Base-by-base conservation (phyloP, 2,113 vertebrate species). In the Ctenomys sociabilis region DNA sequence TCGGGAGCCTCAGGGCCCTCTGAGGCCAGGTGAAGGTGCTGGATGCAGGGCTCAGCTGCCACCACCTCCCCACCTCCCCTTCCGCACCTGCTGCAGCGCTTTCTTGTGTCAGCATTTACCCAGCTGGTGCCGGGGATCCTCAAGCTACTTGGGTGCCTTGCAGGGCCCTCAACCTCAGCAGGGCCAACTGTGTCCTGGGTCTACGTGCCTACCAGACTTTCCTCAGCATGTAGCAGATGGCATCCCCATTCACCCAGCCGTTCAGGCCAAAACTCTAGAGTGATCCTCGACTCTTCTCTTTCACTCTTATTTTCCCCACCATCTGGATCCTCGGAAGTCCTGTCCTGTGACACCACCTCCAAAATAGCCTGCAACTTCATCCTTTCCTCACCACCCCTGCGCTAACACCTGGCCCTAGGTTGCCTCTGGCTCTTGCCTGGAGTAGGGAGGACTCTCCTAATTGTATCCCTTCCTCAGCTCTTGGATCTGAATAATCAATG, bases 141-240 rank as follows among this genome's bases (percentile, higher is more conserved):
- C 96, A 95, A 94, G 95, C 91, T 93, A 93, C 84, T 93, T 96
- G 95, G 83, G 35, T 57, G 70, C 64, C 49, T 68, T 84, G 68
- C 40, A n/a, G 87, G 43, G 83, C 32, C 30, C 61, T 81, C 57
- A 22, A 8, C 37, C 78, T 61, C 30, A 32, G 45, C 83, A 5
- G 21, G 45, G 45, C 87, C 22, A 88, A 2, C 14, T 0, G 21
- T 66, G 21, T 8, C 70, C 68, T 68, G 28, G 26, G 0, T 45
- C 70, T 80, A 1, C 19, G 40, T 4, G 22, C 68, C 57, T 52
- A 81, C 35, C 64, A 40, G 6, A 4, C 35, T 14, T 8, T n/a
- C 43, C 49, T 35, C 28, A 0, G 52, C 52, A 32, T 64, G 61
- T n/a, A 80, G 45, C 37, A 26, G 61, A 57, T 16, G 54, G 12